phyloP scores from a whole-genome alignment of 2,888 invertebrate species.

The Drosophila barbarae region DNA sequence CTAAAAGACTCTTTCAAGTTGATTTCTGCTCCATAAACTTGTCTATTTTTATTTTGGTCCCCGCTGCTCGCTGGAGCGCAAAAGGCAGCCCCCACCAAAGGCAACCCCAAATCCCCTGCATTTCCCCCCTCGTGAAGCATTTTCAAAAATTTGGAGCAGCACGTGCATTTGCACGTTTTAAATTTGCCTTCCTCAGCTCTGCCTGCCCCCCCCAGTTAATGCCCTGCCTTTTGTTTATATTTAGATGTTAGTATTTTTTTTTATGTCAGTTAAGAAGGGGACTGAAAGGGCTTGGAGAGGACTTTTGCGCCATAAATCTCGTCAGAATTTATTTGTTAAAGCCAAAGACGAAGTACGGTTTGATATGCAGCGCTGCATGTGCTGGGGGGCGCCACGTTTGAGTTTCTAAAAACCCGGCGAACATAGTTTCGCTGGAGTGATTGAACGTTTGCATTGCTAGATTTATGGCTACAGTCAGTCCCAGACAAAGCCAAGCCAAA shows the following conservation, averaged over 20 bases:
- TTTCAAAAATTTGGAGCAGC: conserved; percentile 63
- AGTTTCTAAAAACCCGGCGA: conserved; percentile 19
- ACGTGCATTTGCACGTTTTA: conserved; percentile 70
- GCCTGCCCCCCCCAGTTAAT: conserved; percentile 28
- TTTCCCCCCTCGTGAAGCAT: conserved; percentile 26
- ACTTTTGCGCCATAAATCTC: conserved; percentile 62
- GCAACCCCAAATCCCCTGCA: conserved; percentile 9
- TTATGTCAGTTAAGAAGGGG: conserved; percentile 57
- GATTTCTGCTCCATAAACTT: conserved; percentile 74
- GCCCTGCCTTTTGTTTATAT: conserved; percentile 64
- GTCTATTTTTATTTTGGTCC: conserved; percentile 64
- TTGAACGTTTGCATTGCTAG: conserved; percentile 64
- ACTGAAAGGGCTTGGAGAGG: conserved; percentile 37
- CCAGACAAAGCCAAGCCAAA: conserved; percentile 41
- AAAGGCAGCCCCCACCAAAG: conserved; percentile 29
- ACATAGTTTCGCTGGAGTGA: conserved; percentile 44
- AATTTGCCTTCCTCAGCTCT: conserved; percentile 35
- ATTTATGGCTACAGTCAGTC: conserved; percentile 55
- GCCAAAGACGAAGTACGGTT: conserved; percentile 55
- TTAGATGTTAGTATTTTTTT: conserved; percentile 67
- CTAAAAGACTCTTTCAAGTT: conserved; percentile 71
- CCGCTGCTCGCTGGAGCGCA: conserved; percentile 61
- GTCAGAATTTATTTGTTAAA: conserved; percentile 66
- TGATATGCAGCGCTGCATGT: conserved; percentile 70
- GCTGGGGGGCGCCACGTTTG: conserved; percentile 44